Evolutionary conservation across 2,888 invertebrate species (phyloP), one percentile per base, ranked within the genome.

Genomic region (Hoplodrina ambigua): DNA sequence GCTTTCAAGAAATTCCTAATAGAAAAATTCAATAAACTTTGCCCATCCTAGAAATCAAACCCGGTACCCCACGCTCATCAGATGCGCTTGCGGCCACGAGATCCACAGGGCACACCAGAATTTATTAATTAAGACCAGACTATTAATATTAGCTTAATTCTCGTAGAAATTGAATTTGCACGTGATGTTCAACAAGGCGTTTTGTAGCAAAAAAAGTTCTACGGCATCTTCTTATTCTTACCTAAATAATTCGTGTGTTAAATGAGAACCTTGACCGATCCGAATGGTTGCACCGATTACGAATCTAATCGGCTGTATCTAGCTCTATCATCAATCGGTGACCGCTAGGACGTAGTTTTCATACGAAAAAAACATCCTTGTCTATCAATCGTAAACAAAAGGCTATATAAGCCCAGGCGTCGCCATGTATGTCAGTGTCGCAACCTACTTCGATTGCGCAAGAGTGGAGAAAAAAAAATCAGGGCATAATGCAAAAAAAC

Each of bases 381-480:
- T 88, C 85, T 89, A 86, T 82, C 81, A 82, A 90, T 87, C 89
- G 86, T 76, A 82, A 86, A 87, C 83, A 85, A 91, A 89, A 92
- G 89, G 90, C 93, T 95, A 94, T 95, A 94, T 87, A 94, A 94
- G 90, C 88, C 83, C 86, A 86, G 82, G 86, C 63, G 68, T 82
- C 78, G 81, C 76, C 93, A 96, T 95, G 94, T 95, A 92, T 95
- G 96, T 96, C 96, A 96, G 94, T 96, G 96, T 94, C 96, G 93
- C 88, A 94, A 95, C 93, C 94, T 90, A 93, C 88, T 93, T 93
- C 90, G 79, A 90, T 94, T 94, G 92, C 88, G 86, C 89, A 93
- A 93, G 90, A 92, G 81, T 80, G 68, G 20, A 73, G 75, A 46
- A 46, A 46, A 46, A 44, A 93, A 91, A 84, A 85, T 78, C 76